Evolutionary conservation across 2,797 vertebrate species (phyloP), one percentile per base, ranked within the genome.

Genomic region (Parambassis ranga): DNA sequence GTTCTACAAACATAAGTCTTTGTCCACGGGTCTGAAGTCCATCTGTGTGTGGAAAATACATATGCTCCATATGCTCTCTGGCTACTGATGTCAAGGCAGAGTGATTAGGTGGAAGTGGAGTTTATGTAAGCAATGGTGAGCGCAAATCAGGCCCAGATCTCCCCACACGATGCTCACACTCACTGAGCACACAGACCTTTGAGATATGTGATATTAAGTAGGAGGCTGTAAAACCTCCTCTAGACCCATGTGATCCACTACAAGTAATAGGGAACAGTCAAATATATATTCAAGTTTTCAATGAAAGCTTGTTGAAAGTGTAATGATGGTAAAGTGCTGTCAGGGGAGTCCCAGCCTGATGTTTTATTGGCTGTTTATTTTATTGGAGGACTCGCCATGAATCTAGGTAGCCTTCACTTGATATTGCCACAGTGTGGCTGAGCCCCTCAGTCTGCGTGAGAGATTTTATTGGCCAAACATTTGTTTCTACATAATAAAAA

Each of bases 281-380:
- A 81, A 87, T 72, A 81, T 87, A 78, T 79, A 89, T 89, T 90
- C 82, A 86, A 85, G 79, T 89, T 88, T 88, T 89, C 85, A 89
- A 66, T 84, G 77, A 87, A 87, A 89, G 85, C 72, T 84, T 86
- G 88, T 87, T 87, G 89, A 90, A 91, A 90, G 73, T 85, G 79
- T 89, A 87, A 92, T 87, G 87, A 90, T 83, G 87, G 86, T 89
- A 84, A 89, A 91, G 85, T 75, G 77, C 79, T 88, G 84, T 89
- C 87, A 85, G 60, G 87, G 87, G 90, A 89, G 72, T 62, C 69
- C 53, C 60, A 13, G 75, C 26, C 53, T 82, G 66, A 82, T 89
- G 85, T 89, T 92, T 92, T 91, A 92, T 89, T 84, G 81, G 85
- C 89, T 90, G 89, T 92, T 91, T 91, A 89, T 91, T 91, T 92